Base-by-base conservation (phyloP, 2,888 invertebrate genomes). In the Nasonia oneida region DNA sequence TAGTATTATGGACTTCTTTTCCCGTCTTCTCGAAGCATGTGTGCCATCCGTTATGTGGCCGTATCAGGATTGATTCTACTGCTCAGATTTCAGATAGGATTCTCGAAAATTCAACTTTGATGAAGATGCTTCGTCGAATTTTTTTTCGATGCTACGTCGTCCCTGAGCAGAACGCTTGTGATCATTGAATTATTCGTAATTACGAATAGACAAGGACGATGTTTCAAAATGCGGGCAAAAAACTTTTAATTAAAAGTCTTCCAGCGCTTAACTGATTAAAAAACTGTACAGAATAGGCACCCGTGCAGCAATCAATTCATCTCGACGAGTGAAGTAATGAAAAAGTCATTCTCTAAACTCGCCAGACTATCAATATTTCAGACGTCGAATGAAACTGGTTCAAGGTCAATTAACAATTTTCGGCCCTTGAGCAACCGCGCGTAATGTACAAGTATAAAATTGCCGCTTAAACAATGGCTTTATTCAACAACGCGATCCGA, bases 1-100 rank as follows among this genome's bases (percentile, higher is more conserved):
- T 85, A 71, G 77, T 81, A 70, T 61, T 8, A 61, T 61, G 70
- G 64, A 50, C 39, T 39, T 47, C 71, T 76, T 39, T 18, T 23
- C 53, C 37, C 4, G 37, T 61, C 5, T 23, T 29, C 8, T 61
- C 57, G 6, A 61, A 61, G 57, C 57, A 50, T 47, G n/a, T 15
- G 33, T 37, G 75, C n/a, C 50, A n/a, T 50, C 75, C 29, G n/a
- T 42, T 73, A 73, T n/a, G 10, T 33, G 67, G 8, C 23, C 67
- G 67, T 29, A 67, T 67, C 57, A 23, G n/a, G 39, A 73, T 42
- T 74, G 23, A 74, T 74, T 47, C n/a, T 33, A 6, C 33, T 39
- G 23, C 18, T 71, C 14, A 74, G 50, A 75, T 75, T 75, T 75
- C 53, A 33, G 14, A 53, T 75, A 14, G 23, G 15, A 53, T 75